phyloP scores from a whole-genome alignment of 2,797 vertebrate genomes.

The Chloroceryle amazona region DNA sequence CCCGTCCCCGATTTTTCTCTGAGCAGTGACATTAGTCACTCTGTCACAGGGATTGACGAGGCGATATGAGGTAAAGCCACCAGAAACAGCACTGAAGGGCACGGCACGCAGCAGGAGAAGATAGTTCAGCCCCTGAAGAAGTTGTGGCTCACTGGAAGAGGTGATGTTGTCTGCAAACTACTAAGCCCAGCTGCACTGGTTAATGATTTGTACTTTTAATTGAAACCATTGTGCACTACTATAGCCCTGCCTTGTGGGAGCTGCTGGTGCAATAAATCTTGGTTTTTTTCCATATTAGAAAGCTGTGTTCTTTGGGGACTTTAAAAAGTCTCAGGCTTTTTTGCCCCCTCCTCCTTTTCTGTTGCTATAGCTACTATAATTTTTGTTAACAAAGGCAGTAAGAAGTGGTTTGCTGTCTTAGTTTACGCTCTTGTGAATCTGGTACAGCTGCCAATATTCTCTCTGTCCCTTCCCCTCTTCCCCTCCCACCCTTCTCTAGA shows the following conservation, averaged over 20 bases:
- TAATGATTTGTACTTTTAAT: slow-evolving; percentile 51
- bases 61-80: not conserved
- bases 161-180: slow-evolving; percentile 1
- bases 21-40: not conserved
- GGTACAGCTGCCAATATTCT: not conserved
- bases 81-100: not conserved
- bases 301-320: not conserved
- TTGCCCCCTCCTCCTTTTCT: not conserved
- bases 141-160: not conserved
- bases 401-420: not conserved
- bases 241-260: slow-evolving; percentile 19
- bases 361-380: slow-evolving; percentile 37
- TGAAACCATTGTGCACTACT: slow-evolving; percentile 41
- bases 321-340: not conserved
- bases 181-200: slow-evolving; percentile 7
- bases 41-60: not conserved
- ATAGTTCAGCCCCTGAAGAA: not conserved
- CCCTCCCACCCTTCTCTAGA: not conserved
- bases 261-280: slow-evolving; percentile 48
- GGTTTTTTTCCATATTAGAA: slow-evolving; percentile 40
- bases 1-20: not conserved
- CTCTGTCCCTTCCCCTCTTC: not conserved
- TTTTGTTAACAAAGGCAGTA: slow-evolving; percentile 12
- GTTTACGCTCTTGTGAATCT: slow-evolving; percentile 21
- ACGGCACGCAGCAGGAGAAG: not conserved